Percentiles rank a stretch among this genome's conserved stretches.
Evolutionary conservation across 2,113 vertebrate species (phyloP).

Genomic region (Scomber colias): DNA sequence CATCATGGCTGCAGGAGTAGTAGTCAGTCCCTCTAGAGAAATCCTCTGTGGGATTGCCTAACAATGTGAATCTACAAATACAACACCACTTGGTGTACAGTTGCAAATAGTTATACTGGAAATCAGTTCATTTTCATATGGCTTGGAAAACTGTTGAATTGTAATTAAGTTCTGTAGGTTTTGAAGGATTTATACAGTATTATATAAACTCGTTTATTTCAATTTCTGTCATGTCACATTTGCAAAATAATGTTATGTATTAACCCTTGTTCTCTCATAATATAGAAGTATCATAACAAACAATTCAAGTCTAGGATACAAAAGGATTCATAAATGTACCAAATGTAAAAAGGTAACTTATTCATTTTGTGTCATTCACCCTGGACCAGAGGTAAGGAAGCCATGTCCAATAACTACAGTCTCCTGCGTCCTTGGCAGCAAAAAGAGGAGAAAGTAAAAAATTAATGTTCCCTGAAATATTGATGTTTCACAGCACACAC

Average conservation of each 20-base stretch:
- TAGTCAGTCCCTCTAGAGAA: conserved; percentile 41
- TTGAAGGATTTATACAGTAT: not conserved
- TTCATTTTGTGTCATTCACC: conserved; percentile 21
- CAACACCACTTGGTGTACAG: not conserved
- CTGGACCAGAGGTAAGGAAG: conserved; percentile 22
- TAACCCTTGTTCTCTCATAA: not conserved
- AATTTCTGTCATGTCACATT: not conserved
- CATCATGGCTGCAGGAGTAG: conserved; percentile 42
- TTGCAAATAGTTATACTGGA: not conserved
- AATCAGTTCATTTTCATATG: conserved; percentile 3
- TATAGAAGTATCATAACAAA: not conserved
- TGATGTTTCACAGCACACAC: conserved; percentile 42
- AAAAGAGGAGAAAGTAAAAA: conserved; percentile 44
- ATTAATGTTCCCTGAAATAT: conserved; percentile 66
- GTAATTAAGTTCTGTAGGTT: not conserved
- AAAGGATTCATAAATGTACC: not conserved
- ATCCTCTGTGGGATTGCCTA: conserved; percentile 30
- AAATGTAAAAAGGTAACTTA: not conserved
- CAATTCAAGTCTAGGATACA: not conserved
- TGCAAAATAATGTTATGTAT: not conserved
- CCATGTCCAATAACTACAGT: conserved; percentile 24
- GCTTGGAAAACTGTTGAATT: not conserved
- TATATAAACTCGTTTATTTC: too few relatives aligned
- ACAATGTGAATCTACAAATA: conserved; percentile 28
- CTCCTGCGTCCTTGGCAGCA: conserved; percentile 18